Base-by-base conservation (phyloP, 2,888 invertebrate genomes). In the Caenorhabditis doughertyi region DNA sequence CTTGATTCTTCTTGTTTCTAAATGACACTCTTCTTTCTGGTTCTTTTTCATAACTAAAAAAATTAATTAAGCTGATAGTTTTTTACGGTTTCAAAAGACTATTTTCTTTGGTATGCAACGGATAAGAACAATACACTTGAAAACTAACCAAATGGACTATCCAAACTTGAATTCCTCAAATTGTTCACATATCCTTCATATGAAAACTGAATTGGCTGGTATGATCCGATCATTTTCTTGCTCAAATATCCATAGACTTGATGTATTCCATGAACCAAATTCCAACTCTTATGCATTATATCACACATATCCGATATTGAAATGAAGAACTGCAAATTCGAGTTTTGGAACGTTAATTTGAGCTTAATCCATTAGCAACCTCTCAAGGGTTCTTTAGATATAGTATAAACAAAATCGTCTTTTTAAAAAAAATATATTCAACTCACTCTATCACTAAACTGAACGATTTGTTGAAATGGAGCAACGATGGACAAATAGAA, bases 401-500 rank as follows among this genome's bases (percentile, higher is more conserved):
- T 11, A 96, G 93, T 84, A 95, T 95, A 16, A 94, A 94, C 29
- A 93, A 93, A 64, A 27, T 4, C 32, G 2, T 21, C 29, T 8
- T 3, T 29, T 56, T 23, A 27, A 23, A n/a, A 29, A 16, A 29
- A 32, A 32, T 7, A 7, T 32, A 7, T 32, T 32, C 32, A 32
- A 32, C 72, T 44, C 32, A 82, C 81, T 18, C 67, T 71, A 32
- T 73, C 72, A 51, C 79, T 65, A 18, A 62, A 73, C 29, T 67
- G 67, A 35, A 73, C 62, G 18, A 76, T 42, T 13, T 67, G 23
- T 32, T 71, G 58, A 25, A 81, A 72, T 4, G 73, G 77, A 9
- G 96, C 94, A 92, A 97, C 97, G 25, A 76, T 71, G 3, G 70
- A 13, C 3, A 55, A 16, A 21, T 95, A 96, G 68, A 98, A 94